These are phyloP conservation scores for Echinarachnius parma DNA, from an alignment of 53 echinoderm and acorn worm species.

Conservation along the genomic window DNA sequence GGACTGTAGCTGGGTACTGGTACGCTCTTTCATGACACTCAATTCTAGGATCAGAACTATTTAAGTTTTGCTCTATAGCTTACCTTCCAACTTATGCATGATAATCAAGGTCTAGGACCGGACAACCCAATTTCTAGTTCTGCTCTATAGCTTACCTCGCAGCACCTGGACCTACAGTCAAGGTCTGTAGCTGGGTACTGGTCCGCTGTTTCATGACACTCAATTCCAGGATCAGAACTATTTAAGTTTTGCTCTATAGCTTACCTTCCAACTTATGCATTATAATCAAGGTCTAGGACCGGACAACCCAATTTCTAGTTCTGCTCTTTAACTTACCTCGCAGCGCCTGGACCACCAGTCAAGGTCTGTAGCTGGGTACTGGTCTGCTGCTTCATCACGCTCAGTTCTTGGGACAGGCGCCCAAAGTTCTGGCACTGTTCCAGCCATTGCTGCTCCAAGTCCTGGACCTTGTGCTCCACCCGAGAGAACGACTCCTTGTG, in stretches of 20 bases:
- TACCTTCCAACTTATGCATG: not conserved
- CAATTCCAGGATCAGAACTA: conserved; percentile 61
- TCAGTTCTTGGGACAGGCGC: conserved; percentile 82
- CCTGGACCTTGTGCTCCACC: conserved; percentile 86
- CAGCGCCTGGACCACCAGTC: not conserved
- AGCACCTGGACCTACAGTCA: not conserved
- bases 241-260: not conserved
- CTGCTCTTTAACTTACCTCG: conserved; percentile 3
- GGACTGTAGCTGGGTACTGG: conserved; percentile 62
- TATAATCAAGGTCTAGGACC: not conserved
- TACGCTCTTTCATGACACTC: conserved; percentile 58
- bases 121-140: not conserved
- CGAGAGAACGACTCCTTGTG: conserved; percentile 79
- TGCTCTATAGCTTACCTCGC: not conserved
- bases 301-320: not conserved
- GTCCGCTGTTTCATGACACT: conserved; percentile 64
- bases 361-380: conserved; percentile 65
- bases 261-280: not conserved
- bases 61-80: not conserved
- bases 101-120: not conserved
- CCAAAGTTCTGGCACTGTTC: conserved; percentile 89
- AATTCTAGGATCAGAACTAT: conserved; percentile 62
- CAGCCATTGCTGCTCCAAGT: conserved; percentile 85
- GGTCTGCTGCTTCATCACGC: conserved; percentile 71
- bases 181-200: conserved; percentile 57